Percentiles rank a stretch among this genome's conserved stretches.
Conservation (phyloP, 2,797 vertebrate genomes). For the Peromyscus melanophrys region DNA sequence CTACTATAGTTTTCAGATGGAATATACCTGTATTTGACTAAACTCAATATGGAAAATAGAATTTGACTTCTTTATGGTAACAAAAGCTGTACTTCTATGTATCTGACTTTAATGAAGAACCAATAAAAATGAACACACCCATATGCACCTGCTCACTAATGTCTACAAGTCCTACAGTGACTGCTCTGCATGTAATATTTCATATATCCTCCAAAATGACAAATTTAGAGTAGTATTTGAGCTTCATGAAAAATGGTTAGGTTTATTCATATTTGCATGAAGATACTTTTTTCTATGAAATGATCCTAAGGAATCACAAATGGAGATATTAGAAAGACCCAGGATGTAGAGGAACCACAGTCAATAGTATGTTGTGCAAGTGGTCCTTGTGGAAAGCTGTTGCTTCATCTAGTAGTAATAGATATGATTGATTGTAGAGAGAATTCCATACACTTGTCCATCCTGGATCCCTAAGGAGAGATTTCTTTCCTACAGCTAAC, state of each 20-base stretch:
- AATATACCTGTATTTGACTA: background rate
- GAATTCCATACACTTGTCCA: accelerated
- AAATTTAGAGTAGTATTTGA: background rate
- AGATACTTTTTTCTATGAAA: background rate
- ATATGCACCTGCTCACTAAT: too few species aligned
- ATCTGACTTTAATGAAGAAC: background rate
- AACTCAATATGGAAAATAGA: constrained; percentile 13
- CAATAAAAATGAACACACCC: background rate
- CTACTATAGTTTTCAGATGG: background rate
- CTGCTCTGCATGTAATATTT: background rate
- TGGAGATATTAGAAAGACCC: background rate
- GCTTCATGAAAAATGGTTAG: accelerated
- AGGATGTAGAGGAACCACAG: background rate
- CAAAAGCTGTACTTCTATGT: background rate
- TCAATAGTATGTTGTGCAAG: accelerated
- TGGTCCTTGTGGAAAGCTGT: accelerated
- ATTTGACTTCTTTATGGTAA: background rate
- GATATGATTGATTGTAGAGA: background rate
- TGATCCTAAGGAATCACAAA: background rate
- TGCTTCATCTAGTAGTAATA: background rate
- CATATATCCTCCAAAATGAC: background rate
- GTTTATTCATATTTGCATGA: background rate
- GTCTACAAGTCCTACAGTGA: background rate
- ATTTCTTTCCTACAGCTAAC: background rate
- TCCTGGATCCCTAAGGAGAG: accelerated